Base-by-base conservation (phyloP, 2,797 vertebrate genomes). In the Melanotaenia trifasciata region DNA sequence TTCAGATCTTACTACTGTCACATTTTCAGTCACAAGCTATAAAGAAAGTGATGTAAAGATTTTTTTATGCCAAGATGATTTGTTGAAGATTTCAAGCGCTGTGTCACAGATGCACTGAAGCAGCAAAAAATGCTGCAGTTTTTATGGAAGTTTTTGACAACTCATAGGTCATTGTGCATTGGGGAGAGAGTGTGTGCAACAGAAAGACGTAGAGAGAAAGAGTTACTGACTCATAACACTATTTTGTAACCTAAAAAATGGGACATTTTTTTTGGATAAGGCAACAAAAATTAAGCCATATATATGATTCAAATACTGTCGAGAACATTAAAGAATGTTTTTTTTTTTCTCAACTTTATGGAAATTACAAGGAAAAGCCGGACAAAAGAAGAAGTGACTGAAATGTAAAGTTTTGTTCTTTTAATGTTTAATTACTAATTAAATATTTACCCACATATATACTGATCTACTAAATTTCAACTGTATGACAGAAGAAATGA, bases 41-140 rank as follows among this genome's bases (percentile, higher is more conserved):
- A 74, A 79, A 76, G 13, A 79, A 61, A 2, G 2, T 33, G n/a
- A 64, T 61, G 59, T 64, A 35, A 67, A 70, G 63, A 73, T 73
- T 56, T 74, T 73, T 73, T 56, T 58, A 40, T 33, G 33, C 63
- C 30, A 32, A 67, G 67, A 59, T 67, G 69, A 78, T 78, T 75
- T 66, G 64, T 66, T 53, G 5, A 14, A 16, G 33, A 53, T 73
- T 38, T 70, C 65, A 75, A 67, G 57, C 26, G 20, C 43, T 40
- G 58, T 22, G 32, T 73, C 38, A 40, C 38, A 14, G 38, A 40
- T 40, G 38, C 57, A 70, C 51, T 51, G 65, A 62, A 28, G 22
- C 36, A 20, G 63, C 54, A 2, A 43, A 80, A 62, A 63, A 16
- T 45, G 54, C n/a, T 59, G 38, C 68, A 43, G 56, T 30, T 54